These are phyloP conservation scores for Phaonia tiefii DNA, from an alignment of 2,888 invertebrate species.

Conservation along the genomic window DNA sequence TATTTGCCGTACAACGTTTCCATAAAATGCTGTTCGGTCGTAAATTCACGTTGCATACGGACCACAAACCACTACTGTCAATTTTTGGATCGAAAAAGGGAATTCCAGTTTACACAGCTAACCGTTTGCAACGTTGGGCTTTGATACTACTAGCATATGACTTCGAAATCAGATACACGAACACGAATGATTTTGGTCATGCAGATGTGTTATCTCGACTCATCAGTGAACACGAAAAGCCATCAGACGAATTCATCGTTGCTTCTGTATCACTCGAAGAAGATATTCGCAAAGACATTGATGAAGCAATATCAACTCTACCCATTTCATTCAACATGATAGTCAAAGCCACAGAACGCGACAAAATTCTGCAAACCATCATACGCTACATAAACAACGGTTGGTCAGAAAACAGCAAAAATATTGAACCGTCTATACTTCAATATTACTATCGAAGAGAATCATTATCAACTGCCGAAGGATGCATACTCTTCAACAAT, in stretches of 20 bases:
- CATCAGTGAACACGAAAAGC: constrained; percentile 35
- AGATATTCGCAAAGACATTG: background rate
- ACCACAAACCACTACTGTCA: constrained; percentile 66
- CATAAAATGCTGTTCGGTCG: constrained; percentile 1
- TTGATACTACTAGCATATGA: constrained; percentile 34
- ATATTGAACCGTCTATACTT: background rate
- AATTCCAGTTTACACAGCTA: constrained; percentile 59
- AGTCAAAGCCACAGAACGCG: background rate
- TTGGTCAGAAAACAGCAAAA: constrained; percentile 16
- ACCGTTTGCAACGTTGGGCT: constrained; percentile 57
- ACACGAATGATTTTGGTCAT: constrained; percentile 48
- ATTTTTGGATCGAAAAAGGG: no score
- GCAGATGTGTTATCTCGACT: constrained; percentile 65
- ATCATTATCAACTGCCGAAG: background rate
- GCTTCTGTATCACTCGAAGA: constrained; percentile 21
- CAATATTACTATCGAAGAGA: background rate
- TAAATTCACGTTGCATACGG: constrained; percentile 38
- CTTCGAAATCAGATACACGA: constrained; percentile 34
- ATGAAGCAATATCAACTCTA: constrained; percentile 7
- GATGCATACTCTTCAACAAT: background rate
- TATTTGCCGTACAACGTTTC: constrained; percentile 6
- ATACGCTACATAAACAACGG: background rate
- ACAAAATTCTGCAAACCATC: background rate
- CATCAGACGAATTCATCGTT: constrained; percentile 23
- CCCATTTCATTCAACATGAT: background rate